phyloP scores from a whole-genome alignment of 2,888 invertebrate species.

The Tachina fera region DNA sequence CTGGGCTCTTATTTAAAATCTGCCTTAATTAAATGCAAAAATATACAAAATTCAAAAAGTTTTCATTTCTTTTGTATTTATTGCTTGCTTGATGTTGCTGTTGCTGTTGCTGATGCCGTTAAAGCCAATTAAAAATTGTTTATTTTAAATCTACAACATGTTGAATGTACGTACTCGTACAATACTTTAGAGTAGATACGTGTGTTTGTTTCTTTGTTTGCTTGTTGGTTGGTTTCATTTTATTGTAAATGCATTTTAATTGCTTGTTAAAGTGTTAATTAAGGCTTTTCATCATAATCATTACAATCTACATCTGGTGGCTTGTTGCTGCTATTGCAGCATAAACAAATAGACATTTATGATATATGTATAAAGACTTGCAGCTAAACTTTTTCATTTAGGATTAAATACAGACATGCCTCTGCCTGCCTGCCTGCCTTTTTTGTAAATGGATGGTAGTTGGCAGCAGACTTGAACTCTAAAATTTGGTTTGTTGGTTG shows the following conservation, averaged over 20 bases:
- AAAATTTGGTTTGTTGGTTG: constrained; percentile 10
- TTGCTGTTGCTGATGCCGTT: constrained; percentile 51
- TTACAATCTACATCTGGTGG: constrained; percentile 58
- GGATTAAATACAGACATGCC: background rate
- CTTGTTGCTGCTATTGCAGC: constrained; percentile 27
- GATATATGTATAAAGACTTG: background rate
- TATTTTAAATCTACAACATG: constrained; percentile 70
- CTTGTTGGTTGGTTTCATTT: constrained; percentile 24
- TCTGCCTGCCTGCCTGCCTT: background rate
- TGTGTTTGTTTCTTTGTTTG: constrained; percentile 5
- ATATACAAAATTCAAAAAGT: constrained; percentile 47
- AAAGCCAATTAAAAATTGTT: constrained; percentile 71
- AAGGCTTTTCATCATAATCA: constrained; percentile 70
- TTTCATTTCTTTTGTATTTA: constrained; percentile 37
- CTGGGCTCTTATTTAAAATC: constrained; percentile 69
- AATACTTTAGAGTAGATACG: constrained; percentile 18
- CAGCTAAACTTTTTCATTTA: constrained; percentile 35
- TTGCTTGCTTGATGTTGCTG: constrained; percentile 30
- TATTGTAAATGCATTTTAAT: constrained; percentile 70
- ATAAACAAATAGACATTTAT: constrained; percentile 2
- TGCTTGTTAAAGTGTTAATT: constrained; percentile 72
- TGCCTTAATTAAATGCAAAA: constrained; percentile 72
- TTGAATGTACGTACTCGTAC: constrained; percentile 25
- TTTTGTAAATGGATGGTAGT: background rate
- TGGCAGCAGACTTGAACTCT: constrained; percentile 41